Conservation (phyloP, 2,797 vertebrate genomes). For the Psittacula echo region DNA sequence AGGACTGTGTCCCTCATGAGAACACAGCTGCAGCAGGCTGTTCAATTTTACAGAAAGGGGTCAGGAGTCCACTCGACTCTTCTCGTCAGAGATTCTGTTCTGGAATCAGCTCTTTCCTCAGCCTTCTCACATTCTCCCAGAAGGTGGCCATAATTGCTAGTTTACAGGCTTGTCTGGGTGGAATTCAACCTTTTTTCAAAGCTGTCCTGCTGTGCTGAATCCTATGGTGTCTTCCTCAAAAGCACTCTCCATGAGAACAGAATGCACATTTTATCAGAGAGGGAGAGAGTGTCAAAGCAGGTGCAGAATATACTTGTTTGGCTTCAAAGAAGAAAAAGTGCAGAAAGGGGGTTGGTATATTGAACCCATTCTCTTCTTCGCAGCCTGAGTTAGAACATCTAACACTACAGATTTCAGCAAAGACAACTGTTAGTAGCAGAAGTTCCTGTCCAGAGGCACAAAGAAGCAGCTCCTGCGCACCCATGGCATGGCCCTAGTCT, state of each 20-base stretch:
- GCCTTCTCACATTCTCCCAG: background rate
- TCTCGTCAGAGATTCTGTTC: background rate
- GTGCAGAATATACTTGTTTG: background rate
- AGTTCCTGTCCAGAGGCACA: background rate
- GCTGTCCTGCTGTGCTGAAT: background rate
- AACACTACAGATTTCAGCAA: background rate
- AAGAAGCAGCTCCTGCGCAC: background rate
- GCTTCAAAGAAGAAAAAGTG: background rate
- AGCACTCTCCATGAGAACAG: background rate
- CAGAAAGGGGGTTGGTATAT: background rate
- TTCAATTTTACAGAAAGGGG: background rate
- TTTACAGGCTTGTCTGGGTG: background rate
- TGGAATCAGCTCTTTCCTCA: background rate
- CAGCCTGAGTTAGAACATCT: background rate
- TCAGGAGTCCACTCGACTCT: background rate
- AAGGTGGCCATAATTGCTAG: background rate
- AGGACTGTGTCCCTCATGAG: background rate
- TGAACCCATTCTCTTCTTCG: background rate
- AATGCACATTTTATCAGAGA: background rate
- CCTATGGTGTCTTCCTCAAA: background rate
- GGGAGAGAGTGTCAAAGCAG: background rate
- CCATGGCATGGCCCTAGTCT: background rate
- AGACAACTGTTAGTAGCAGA: background rate
- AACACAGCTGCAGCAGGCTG: background rate
- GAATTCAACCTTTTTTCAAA: background rate